Conservation (phyloP, 2,888 invertebrate species). For the Drosophila macrospina region DNA sequence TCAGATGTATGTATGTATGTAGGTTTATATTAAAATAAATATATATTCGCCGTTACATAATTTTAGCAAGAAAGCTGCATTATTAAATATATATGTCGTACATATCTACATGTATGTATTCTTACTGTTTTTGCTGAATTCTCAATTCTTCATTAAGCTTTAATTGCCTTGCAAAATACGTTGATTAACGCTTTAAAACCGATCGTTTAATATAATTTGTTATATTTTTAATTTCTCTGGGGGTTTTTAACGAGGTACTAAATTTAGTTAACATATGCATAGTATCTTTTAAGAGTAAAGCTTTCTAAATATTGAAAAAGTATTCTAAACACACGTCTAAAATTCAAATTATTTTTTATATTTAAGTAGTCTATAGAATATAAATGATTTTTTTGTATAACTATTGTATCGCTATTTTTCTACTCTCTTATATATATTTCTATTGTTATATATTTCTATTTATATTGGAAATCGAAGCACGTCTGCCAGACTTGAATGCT, state of each 20-base stretch:
- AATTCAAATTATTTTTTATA: constrained; percentile 5
- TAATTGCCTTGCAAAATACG: constrained; percentile 25
- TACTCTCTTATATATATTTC: neutral
- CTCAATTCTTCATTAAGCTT: constrained; percentile 32
- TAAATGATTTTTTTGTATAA: neutral
- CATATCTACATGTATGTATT: constrained; percentile 1
- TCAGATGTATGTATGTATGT: neutral
- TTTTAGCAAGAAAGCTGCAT: constrained; percentile 17
- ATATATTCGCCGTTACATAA: constrained; percentile 7
- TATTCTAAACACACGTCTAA: neutral
- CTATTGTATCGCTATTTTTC: neutral
- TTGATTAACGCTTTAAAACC: constrained; percentile 30
- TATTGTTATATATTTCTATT: neutral
- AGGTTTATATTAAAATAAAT: constrained; percentile 12
- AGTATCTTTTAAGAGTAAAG: neutral
- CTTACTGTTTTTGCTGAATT: constrained; percentile 20
- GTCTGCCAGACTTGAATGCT: constrained; percentile 9
- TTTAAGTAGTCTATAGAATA: constrained; percentile 14
- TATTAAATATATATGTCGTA: constrained; percentile 1
- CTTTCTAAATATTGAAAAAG: neutral
- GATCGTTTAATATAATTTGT: constrained; percentile 28
- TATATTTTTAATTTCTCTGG: constrained; percentile 26
- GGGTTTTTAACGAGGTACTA: constrained; percentile 4
- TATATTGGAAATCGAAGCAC: constrained; percentile 5
- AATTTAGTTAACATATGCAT: constrained; percentile 8